Evolutionary conservation across 2,888 invertebrate species (phyloP).

Genomic region (Eristalis tenax): DNA sequence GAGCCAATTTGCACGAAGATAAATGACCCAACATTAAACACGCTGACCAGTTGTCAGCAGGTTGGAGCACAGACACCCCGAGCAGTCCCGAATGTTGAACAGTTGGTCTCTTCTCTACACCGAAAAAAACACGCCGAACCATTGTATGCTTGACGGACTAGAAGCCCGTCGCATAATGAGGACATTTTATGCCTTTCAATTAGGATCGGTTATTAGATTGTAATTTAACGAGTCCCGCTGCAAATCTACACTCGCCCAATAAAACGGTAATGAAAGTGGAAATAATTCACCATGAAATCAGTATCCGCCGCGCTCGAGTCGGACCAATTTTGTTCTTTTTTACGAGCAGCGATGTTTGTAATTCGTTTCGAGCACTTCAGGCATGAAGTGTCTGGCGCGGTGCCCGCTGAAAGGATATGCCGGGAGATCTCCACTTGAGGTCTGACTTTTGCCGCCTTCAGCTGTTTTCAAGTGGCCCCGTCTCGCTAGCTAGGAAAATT

Average conservation of each 20-base stretch:
- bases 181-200: slow-evolving; percentile 63
- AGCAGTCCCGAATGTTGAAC: slow-evolving; percentile 15
- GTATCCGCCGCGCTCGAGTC: slow-evolving; percentile 16
- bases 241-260: slow-evolving; percentile 51
- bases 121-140: background rate
- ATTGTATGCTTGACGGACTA: background rate
- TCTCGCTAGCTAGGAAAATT: slow-evolving; percentile 25
- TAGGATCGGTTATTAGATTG: slow-evolving; percentile 54
- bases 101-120: slow-evolving; percentile 50
- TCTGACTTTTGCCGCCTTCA: slow-evolving; percentile 58
- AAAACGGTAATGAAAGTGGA: slow-evolving; percentile 55
- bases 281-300: slow-evolving; percentile 55
- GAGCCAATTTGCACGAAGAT: slow-evolving; percentile 72
- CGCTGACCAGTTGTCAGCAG: slow-evolving; percentile 71
- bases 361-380: slow-evolving; percentile 59
- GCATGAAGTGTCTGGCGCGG: background rate
- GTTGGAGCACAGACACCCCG: slow-evolving; percentile 38
- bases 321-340: slow-evolving; percentile 38
- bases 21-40: slow-evolving; percentile 70
- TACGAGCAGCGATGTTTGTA: slow-evolving; percentile 45
- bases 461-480: slow-evolving; percentile 56
- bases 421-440: slow-evolving; percentile 37
- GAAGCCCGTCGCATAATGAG: slow-evolving; percentile 33
- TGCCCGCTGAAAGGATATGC: slow-evolving; percentile 40
- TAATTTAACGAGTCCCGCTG: slow-evolving; percentile 55